A percentile compares a stretch with the other conserved stretches of the same genome.
These are phyloP conservation scores for Meleagris gallopavo DNA, from an alignment of 2,113 vertebrate genomes.

Conservation along the genomic window DNA sequence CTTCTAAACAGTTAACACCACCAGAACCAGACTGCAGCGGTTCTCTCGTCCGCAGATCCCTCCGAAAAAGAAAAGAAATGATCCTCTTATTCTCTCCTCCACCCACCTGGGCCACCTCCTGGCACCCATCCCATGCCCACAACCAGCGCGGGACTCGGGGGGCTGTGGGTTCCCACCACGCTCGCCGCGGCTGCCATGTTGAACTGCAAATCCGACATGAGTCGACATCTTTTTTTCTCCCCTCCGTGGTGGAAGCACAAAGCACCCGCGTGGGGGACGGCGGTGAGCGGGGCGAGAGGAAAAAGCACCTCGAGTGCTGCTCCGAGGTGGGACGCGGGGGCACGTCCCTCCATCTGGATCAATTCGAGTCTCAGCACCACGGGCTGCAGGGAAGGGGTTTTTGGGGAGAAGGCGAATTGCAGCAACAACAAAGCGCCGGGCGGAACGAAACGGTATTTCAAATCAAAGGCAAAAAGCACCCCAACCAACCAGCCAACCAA, in stretches of 20 bases:
- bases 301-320: neutral
- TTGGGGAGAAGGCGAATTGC: neutral
- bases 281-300: neutral
- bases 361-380: conserved; percentile 11
- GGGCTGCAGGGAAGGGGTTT: neutral
- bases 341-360: neutral
- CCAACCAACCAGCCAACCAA: conserved; percentile 1
- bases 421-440: conserved; percentile 56
- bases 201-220: conserved; percentile 73
- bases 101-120: neutral
- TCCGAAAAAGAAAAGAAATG: conserved; percentile 3
- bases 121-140: neutral
- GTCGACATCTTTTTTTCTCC: conserved; percentile 26
- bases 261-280: neutral
- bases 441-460: conserved; percentile 43
- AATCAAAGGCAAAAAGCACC: conserved; percentile 50
- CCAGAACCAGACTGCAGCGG: neutral
- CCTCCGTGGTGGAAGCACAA: neutral
- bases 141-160: neutral
- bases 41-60: conserved; percentile 49
- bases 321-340: neutral
- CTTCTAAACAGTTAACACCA: conserved; percentile 65
- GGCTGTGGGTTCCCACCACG: neutral
- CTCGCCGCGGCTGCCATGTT: conserved; percentile 73
- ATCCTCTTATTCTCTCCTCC: neutral